Conservation (phyloP, 2,888 invertebrate species). For the Oligia strigilis region DNA sequence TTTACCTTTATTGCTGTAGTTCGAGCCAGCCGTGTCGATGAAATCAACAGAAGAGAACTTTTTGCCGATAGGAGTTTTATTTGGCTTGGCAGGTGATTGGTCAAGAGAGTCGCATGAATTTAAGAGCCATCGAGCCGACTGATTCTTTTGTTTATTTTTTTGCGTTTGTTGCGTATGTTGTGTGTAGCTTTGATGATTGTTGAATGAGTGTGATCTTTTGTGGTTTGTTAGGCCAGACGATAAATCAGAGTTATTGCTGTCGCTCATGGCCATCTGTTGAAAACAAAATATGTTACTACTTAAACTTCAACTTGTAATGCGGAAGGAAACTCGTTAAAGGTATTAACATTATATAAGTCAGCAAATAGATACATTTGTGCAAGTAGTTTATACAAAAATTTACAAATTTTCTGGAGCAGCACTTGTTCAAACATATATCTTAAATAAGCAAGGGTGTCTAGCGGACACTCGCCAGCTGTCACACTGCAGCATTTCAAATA, state of each 20-base stretch:
- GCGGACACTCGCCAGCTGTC: slow-evolving; percentile 62
- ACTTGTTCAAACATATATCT: slow-evolving; percentile 70
- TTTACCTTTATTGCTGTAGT: slow-evolving; percentile 90
- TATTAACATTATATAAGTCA: slow-evolving; percentile 31
- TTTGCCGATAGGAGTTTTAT: slow-evolving; percentile 90
- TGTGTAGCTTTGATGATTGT: slow-evolving; percentile 93
- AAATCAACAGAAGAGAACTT: slow-evolving; percentile 90
- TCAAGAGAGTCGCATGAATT: slow-evolving; percentile 89
- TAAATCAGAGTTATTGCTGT: slow-evolving; percentile 89
- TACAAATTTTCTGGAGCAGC: slow-evolving; percentile 70
- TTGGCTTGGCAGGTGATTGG: slow-evolving; percentile 85
- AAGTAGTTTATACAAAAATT: slow-evolving; percentile 57
- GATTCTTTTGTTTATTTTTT: slow-evolving; percentile 91
- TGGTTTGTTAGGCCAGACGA: slow-evolving; percentile 91
- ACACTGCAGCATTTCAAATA: slow-evolving; percentile 26
- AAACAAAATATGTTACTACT: slow-evolving; percentile 57
- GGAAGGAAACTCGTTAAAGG: not conserved
- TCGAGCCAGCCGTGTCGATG: slow-evolving; percentile 89
- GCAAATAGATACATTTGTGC: slow-evolving; percentile 49
- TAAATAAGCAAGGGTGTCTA: slow-evolving; percentile 69
- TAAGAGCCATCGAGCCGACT: slow-evolving; percentile 88
- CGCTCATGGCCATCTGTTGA: slow-evolving; percentile 92
- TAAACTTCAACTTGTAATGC: slow-evolving; percentile 15
- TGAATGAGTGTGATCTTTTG: slow-evolving; percentile 93
- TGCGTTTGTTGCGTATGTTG: slow-evolving; percentile 91